Conservation (phyloP, 2,113 vertebrate genomes). For the Oryctolagus cuniculus region DNA sequence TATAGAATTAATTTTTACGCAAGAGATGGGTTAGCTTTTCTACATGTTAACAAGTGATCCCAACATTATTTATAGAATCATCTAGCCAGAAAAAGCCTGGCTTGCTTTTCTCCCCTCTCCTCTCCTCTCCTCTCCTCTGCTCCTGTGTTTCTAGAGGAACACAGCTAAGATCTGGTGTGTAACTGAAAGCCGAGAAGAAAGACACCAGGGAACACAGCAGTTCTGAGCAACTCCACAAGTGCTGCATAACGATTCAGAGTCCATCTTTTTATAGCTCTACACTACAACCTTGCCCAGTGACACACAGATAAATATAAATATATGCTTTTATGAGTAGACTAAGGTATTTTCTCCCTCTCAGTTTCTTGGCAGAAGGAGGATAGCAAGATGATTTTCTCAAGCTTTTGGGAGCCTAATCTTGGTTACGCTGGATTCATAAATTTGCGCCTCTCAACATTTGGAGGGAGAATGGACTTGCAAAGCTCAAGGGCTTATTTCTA, state of each 20-base stretch:
- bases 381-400: not conserved
- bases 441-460: not conserved
- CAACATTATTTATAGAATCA: not conserved
- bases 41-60: not conserved
- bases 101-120: not conserved
- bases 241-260: not conserved
- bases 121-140: not conserved
- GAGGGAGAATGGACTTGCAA: not conserved
- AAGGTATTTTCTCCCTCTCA: not conserved
- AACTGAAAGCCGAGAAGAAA: not conserved
- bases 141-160: not conserved
- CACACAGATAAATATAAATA: not conserved
- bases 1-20: not conserved
- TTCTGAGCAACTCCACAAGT: not conserved
- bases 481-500: not conserved
- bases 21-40: not conserved
- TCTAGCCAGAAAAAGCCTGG: not conserved
- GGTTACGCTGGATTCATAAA: not conserved
- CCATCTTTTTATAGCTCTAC: not conserved
- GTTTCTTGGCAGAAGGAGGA: conserved; percentile 38
- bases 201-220: not conserved
- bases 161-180: not conserved
- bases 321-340: not conserved
- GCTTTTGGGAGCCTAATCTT: not conserved
- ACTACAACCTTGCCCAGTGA: not conserved